Conservation (phyloP, 1,140 invertebrate genomes). For the Asobara japonica region DNA sequence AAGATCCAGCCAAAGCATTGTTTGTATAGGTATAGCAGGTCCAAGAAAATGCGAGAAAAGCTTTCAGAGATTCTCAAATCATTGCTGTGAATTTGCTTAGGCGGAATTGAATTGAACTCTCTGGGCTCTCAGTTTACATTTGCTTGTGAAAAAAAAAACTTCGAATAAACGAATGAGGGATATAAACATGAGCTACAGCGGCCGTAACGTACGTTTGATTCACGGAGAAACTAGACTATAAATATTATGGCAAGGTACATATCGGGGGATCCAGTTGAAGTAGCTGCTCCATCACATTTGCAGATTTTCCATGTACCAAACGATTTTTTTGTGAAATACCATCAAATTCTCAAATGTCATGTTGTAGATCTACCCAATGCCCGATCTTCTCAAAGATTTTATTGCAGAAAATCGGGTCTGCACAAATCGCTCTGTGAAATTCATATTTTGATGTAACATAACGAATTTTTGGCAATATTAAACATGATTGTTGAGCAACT, state of each 20-base stretch:
- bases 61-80: slow-evolving; percentile 26
- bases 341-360: no score
- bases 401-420: no score
- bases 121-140: background rate
- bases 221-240: slow-evolving; percentile 2
- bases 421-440: no score
- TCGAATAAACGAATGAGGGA: background rate
- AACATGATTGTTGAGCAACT: no score
- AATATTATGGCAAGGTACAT: background rate
- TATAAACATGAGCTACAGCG: background rate
- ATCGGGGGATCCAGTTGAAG: background rate
- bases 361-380: no score
- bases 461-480: no score
- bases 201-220: background rate
- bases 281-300: no score
- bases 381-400: no score
- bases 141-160: background rate
- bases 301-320: no score
- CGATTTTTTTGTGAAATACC: no score
- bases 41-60: slow-evolving; percentile 22
- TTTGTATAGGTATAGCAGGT: slow-evolving; percentile 14
- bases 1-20: background rate
- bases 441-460: no score
- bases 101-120: slow-evolving; percentile 12
- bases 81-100: slow-evolving; percentile 23